A percentile compares a stretch with the other conserved stretches of the same genome.
phyloP scores from a whole-genome alignment of 2,113 vertebrate genomes.

The Astur gentilis region DNA sequence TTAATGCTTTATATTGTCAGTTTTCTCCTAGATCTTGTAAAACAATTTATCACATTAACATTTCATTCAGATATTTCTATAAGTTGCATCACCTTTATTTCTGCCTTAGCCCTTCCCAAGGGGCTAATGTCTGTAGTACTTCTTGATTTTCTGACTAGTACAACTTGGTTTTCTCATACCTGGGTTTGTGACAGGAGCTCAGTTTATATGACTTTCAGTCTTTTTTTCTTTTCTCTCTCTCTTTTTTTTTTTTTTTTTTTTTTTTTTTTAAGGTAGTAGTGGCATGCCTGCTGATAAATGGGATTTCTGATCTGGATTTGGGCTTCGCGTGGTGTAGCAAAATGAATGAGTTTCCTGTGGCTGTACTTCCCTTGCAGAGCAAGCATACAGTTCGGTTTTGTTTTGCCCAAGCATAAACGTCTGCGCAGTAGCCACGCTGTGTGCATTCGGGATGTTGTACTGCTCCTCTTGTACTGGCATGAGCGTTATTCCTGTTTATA shows the following conservation, averaged over 20 bases:
- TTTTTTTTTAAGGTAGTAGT: not conserved
- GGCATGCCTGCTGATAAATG: not conserved
- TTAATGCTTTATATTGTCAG: not conserved
- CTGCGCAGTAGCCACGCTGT: not conserved
- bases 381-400: too few relatives aligned
- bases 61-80: not conserved
- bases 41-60: not conserved
- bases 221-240: too few relatives aligned
- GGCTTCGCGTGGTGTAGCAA: rapidly evolving
- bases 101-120: not conserved
- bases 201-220: not conserved
- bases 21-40: not conserved
- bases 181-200: not conserved
- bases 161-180: not conserved
- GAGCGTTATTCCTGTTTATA: not conserved
- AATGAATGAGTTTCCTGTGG: not conserved
- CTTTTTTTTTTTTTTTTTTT: too few relatives aligned
- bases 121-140: not conserved
- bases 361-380: not conserved
- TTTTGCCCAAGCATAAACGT: not conserved
- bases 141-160: not conserved
- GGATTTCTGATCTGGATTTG: not conserved
- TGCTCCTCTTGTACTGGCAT: not conserved
- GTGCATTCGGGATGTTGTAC: not conserved
- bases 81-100: not conserved